Evolutionary conservation across 2,113 vertebrate genomes (phyloP).

Genomic region (Thunnus thynnus): DNA sequence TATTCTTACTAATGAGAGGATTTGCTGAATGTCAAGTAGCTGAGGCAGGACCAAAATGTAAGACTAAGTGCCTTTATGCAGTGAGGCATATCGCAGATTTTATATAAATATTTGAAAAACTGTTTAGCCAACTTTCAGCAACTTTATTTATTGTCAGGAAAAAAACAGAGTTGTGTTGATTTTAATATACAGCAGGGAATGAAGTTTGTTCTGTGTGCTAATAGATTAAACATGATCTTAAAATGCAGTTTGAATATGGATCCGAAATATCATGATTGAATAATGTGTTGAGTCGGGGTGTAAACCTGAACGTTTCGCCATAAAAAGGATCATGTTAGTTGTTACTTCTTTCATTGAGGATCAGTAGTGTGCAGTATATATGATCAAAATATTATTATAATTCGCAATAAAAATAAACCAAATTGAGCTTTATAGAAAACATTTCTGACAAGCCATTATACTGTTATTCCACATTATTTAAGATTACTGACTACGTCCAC

Average conservation of each 20-base stretch:
- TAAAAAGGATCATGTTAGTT: background rate
- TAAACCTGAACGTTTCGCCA: background rate
- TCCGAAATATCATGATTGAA: too few species aligned
- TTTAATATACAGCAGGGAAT: background rate
- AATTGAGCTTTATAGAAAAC: background rate
- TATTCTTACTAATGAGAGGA: slow-evolving; percentile 63
- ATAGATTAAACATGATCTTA: background rate
- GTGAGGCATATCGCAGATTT: background rate
- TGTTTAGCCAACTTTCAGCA: background rate
- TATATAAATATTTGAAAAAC: background rate
- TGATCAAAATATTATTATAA: background rate
- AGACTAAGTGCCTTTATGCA: background rate
- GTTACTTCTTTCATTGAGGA: background rate
- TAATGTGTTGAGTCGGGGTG: background rate
- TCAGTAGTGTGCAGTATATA: too few species aligned
- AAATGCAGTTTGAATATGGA: background rate
- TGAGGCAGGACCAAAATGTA: slow-evolving; percentile 40
- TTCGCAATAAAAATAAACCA: background rate
- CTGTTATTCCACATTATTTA: background rate
- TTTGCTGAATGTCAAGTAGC: slow-evolving; percentile 61
- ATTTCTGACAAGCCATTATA: background rate
- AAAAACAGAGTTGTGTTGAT: background rate
- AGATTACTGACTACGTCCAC: background rate
- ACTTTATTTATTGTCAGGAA: background rate
- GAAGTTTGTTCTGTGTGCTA: background rate